Evolutionary conservation across 1,140 invertebrate species (phyloP), one percentile per base, ranked within the genome.

Genomic region (Zaprionus ornatus): DNA sequence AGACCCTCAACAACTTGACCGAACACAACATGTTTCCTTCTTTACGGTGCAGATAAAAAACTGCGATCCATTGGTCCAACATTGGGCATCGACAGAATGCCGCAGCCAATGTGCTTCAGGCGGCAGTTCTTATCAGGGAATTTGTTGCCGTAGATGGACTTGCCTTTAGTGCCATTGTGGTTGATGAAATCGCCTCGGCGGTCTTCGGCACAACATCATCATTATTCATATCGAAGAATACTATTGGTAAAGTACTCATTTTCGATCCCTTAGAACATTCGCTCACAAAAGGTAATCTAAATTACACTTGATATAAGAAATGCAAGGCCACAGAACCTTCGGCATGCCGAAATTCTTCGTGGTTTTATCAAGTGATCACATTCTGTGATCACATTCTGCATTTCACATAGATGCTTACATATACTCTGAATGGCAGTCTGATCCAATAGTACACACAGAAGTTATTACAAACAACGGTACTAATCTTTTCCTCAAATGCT

Each of bases 11-110:
- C 95, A 48, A 99, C 98, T 79, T 95, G 94, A 35, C 99, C 99
- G 92, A 99, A 99, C 10, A 99, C 99, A 40, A 99, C 99, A 88
- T 99, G 99, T 93, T 97, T 97, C 94, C n/a, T 99, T 99, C 93
- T 98, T 98, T 23, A 96, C 97, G 69, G 97, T 99, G 91, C 97
- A 99, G 82, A 99, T 95, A 94, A 99, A 99, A 94, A 99, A 99
- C 93, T 99, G 99, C 62, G 98, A 99, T 57, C 98, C 98, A 92
- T 99, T 99, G 82, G 98, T 99, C 98, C 98, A 91, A 98, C 97
- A 92, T 99, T 99, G 35, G 98, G 98, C 98, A 99, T 99, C 4
- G 98, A 99, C 77, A 99, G 93, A 61, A 97, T 95, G 74, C 98
- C 98, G 73, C 98, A 95, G 66, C 96, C 97, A 66, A 97, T 98